Evolutionary conservation across 2,888 invertebrate genomes (phyloP), one percentile per base, ranked within the genome.

Genomic region (Lithophane semibrunnea): DNA sequence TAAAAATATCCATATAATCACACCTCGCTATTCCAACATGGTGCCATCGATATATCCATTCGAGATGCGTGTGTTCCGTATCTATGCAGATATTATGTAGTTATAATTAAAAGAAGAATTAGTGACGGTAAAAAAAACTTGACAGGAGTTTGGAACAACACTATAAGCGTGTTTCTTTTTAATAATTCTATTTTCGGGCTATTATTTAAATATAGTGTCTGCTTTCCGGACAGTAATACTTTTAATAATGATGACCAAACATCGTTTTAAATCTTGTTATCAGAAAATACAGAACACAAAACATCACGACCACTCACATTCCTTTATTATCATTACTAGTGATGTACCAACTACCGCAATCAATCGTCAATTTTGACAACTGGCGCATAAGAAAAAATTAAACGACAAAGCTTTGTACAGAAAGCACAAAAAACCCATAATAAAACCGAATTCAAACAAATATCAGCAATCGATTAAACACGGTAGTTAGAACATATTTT

Each of bases 1-100:
- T 93, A 96, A 96, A 96, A 96, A 96, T 96, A 96, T 96, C 93
- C 93, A 95, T 94, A 92, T 92, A 90, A 93, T 92, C 92, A 92
- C 91, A 90, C 90, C 87, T 88, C 87, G 87, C 89, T 88, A 83
- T 80, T 83, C 87, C 89, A 86, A 86, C 86, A 84, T 88, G 91
- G 89, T 90, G 91, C 91, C 88, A 67, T 70, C 89, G 67, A 77
- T 68, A 89, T 87, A 84, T 90, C 91, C 91, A 85, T 92, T 90
- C 90, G 85, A 88, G 82, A 83, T 83, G 75, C 52, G 69, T 89
- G 89, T 86, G 88, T 89, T 87, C 83, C 80, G 81, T 84, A 86
- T 37, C 82, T 78, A 73, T 61, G 54, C 13, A 9, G 60, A 49
- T 65, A 72, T 63, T 24, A 44, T n/a, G 18, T 42, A 52, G 37